Evolutionary conservation across 2,888 invertebrate species (phyloP).

Genomic region (Caenorhabditis sinica): DNA sequence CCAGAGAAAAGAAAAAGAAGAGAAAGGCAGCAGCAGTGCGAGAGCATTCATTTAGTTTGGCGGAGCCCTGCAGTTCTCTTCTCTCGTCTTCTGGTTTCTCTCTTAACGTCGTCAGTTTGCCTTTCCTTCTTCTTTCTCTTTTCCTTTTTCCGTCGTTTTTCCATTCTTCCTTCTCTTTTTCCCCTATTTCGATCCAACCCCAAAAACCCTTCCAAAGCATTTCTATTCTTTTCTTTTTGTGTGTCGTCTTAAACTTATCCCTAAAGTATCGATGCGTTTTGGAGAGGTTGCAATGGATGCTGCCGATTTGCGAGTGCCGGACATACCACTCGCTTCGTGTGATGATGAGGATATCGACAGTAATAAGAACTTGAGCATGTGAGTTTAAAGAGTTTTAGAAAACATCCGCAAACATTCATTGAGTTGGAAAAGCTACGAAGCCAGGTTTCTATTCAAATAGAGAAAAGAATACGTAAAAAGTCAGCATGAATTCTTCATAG

Average conservation of each 20-base stretch:
- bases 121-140: constrained; percentile 27
- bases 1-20: constrained; percentile 23
- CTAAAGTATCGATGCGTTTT: constrained; percentile 47
- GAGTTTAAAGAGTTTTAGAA: constrained; percentile 11
- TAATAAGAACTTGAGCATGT: constrained; percentile 64
- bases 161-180: constrained; percentile 16
- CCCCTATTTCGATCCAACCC: constrained; percentile 33
- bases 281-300: constrained; percentile 71
- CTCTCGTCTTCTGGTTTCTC: constrained; percentile 42
- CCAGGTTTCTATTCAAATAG: neutral
- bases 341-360: constrained; percentile 76
- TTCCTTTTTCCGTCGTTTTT: constrained; percentile 23
- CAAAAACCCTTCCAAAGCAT: neutral
- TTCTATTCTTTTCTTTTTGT: constrained; percentile 14
- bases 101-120: constrained; percentile 46
- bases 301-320: constrained; percentile 77
- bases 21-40: constrained; percentile 14
- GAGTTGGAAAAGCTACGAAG: too few species aligned
- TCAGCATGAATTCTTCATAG: neutral
- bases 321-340: constrained; percentile 78
- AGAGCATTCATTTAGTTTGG: constrained; percentile 60
- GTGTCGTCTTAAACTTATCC: neutral
- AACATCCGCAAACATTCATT: too few species aligned
- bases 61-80: constrained; percentile 40
- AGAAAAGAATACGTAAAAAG: constrained; percentile 12